These are phyloP conservation scores for Lithophane ornitopus DNA, from an alignment of 2,888 invertebrate genomes.

Conservation along the genomic window DNA sequence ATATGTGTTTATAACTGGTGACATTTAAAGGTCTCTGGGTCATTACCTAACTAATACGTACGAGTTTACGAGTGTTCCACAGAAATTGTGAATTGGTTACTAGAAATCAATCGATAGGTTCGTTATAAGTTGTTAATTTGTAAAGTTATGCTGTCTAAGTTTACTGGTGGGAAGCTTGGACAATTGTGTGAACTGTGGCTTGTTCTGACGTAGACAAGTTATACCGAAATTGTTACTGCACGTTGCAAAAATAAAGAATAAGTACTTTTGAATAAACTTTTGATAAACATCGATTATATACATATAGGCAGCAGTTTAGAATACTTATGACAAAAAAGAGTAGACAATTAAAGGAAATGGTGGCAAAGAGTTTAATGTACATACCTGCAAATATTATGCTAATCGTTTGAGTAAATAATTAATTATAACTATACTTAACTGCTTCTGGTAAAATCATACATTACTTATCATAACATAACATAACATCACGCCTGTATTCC, in stretches of 20 bases:
- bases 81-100: constrained; percentile 29
- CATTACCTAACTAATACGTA: constrained; percentile 15
- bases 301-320: not conserved
- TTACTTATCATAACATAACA: not conserved
- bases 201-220: not conserved
- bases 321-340: not conserved
- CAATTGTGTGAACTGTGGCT: not conserved
- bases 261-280: not conserved
- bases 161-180: not conserved
- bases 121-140: constrained; percentile 21
- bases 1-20: constrained; percentile 17
- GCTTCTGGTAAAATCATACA: not conserved
- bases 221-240: not conserved
- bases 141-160: not conserved
- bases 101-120: constrained; percentile 10
- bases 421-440: not conserved
- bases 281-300: not conserved
- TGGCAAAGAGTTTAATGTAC: not conserved
- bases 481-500: too few relatives aligned
- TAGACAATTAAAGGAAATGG: not conserved
- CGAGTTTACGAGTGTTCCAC: constrained; percentile 15
- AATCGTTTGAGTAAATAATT: not conserved
- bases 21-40: constrained; percentile 48
- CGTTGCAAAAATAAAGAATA: not conserved
- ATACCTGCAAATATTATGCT: not conserved